A percentile compares a stretch with the other conserved stretches of the same genome.
phyloP scores from a whole-genome alignment of 2,797 vertebrate species.

The Apogon talboti region DNA sequence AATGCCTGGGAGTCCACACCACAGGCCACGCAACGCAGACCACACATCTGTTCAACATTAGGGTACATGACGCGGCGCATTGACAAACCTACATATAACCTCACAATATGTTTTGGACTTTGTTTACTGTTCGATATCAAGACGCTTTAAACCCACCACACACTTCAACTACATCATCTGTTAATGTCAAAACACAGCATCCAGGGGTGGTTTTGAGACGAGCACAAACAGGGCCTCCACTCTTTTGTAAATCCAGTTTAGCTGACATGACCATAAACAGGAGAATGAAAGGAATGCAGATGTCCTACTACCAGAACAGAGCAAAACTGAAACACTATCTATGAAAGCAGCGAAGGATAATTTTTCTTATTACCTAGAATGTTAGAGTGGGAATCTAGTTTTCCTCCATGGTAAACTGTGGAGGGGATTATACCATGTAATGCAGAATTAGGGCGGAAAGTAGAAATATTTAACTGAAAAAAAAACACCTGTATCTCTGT shows the following conservation, averaged over 20 bases:
- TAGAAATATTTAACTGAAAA: not conserved
- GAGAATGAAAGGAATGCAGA: constrained; percentile 75
- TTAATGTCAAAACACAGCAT: not conserved
- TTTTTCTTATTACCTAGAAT: not conserved
- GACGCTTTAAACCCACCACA: too few species aligned
- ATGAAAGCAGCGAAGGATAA: not conserved
- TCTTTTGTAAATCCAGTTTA: constrained; percentile 72
- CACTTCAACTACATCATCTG: not conserved
- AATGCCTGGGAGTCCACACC: constrained; percentile 29
- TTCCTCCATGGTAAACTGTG: too few species aligned
- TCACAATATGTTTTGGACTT: constrained; percentile 1
- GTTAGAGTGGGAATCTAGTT: not conserved
- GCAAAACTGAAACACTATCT: constrained; percentile 30
- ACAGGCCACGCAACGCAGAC: constrained; percentile 17
- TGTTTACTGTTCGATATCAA: not conserved
- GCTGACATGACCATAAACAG: constrained; percentile 57
- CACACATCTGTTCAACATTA: constrained; percentile 24
- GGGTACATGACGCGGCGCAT: constrained; percentile 13
- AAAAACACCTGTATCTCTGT: not conserved
- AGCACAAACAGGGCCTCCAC: constrained; percentile 53
- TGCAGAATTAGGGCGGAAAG: not conserved
- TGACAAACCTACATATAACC: constrained; percentile 14
- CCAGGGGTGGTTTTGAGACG: constrained; percentile 35
- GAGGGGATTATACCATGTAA: too few species aligned
- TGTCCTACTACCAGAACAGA: constrained; percentile 7